Base-by-base conservation (phyloP, 1,140 invertebrate species). In the Nymphalis io region DNA sequence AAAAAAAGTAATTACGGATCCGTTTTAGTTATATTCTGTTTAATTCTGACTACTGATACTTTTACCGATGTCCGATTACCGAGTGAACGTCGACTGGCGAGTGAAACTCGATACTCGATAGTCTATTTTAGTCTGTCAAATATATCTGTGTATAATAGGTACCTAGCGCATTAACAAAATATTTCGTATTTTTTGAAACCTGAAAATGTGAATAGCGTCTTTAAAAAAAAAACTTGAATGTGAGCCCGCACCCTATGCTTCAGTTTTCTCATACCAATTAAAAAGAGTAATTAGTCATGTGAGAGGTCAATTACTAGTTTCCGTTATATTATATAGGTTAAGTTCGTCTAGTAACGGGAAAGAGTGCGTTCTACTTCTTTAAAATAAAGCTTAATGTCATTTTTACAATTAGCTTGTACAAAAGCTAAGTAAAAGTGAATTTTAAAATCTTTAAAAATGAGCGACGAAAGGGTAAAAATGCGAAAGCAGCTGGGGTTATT, bases 401-500 rank as follows among this genome's bases (percentile, higher is more conserved):
- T 57, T 57, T 53, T 38, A 16, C 23, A 16, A 15, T 12, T 18
- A 59, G 21, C 20, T 58, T 6, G 2, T 20, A 18, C 33, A 11
- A 15, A 18, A 20, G 23, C 55, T 53, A 42, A 38, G 33, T 23
- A 40, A 53, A 51, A 42, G 39, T n/a, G 10, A 23, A 38, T 4
- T 63, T 27, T 57, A 46, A 84, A 76, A 23, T 44, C 11, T 63
- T 27, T 57, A 46, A 84, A 76, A 75, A 92, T 89, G 83, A 83
- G 80, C 46, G 87, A 86, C 39, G 92, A 93, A 59, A 93, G 92
- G 86, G 93, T 96, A 3, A 93, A 94, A 75, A 94, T 97, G 92
- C 96, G 96, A 74, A 96, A 96, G 82, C 94, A 96, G 76, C 90
- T 98, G 1, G 96, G 97, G 1, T 84, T 98, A 21, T 88, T 97